These are phyloP conservation scores for Dorcus parallelipipedus DNA, from an alignment of 2,888 invertebrate species.

Conservation along the genomic window DNA sequence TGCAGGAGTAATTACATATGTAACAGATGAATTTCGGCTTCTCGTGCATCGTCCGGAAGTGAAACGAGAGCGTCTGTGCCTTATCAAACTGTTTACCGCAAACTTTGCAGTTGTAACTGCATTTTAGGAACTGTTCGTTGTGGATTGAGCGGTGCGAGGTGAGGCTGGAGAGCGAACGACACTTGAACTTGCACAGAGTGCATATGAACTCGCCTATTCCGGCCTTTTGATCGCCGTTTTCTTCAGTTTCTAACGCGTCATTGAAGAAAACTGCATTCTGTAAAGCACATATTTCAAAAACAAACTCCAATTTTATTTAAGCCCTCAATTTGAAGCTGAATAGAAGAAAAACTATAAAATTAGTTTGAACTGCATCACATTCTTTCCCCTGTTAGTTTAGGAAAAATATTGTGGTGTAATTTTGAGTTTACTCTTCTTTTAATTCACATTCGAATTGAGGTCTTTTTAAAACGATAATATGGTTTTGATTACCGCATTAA, in stretches of 20 bases:
- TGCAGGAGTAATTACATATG: constrained; percentile 26
- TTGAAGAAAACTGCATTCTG: constrained; percentile 4
- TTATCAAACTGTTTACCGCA: constrained; percentile 22
- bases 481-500: constrained; percentile 12
- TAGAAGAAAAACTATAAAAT: no score
- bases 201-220: constrained; percentile 19
- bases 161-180: constrained; percentile 16
- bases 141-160: constrained; percentile 16
- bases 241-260: not conserved
- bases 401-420: no score
- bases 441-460: not conserved
- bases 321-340: not conserved
- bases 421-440: no score
- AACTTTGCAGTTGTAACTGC: constrained; percentile 21
- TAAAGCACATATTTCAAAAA: not conserved
- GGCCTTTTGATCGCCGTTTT: not conserved
- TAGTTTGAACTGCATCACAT: not conserved
- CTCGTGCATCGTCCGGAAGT: constrained; percentile 22
- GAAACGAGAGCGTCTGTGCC: constrained; percentile 21
- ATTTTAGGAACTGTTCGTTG: constrained; percentile 15
- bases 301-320: not conserved
- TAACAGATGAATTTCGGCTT: constrained; percentile 22
- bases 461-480: not conserved
- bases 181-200: constrained; percentile 17
- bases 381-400: constrained; percentile 3